Conservation (phyloP, 1,140 invertebrate species). For the Plodia interpunctella region DNA sequence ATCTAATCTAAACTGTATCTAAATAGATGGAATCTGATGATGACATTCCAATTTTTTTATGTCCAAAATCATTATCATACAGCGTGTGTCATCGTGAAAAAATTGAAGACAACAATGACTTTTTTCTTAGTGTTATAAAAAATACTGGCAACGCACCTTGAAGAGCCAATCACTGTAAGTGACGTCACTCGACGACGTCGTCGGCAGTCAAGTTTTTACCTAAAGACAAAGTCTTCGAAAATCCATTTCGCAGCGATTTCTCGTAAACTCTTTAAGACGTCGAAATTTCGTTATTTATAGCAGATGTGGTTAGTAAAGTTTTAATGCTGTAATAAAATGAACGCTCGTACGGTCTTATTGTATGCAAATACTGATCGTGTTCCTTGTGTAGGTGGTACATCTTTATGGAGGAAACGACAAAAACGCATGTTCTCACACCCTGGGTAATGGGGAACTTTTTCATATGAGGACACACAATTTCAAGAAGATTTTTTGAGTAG, state of each 20-base stretch:
- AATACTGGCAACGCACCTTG: background rate
- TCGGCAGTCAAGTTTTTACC: background rate
- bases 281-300: background rate
- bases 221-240: background rate
- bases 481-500: too few relatives aligned
- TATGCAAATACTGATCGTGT: background rate
- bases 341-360: background rate
- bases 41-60: too few relatives aligned
- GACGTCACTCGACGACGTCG: background rate
- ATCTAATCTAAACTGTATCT: too few relatives aligned
- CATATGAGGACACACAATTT: too few relatives aligned
- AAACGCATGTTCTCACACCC: background rate
- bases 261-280: background rate
- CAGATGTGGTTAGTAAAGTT: constrained; percentile 1
- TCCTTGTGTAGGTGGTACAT: background rate
- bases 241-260: background rate
- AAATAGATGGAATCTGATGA: too few relatives aligned
- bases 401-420: background rate
- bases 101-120: too few relatives aligned
- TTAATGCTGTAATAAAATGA: constrained; percentile 1
- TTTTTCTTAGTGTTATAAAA: background rate
- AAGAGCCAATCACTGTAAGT: background rate
- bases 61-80: too few relatives aligned
- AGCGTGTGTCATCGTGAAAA: too few relatives aligned
- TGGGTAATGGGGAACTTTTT: too few relatives aligned